These are phyloP conservation scores for Phoxinus phoxinus DNA, from an alignment of 2,113 vertebrate genomes.

Conservation along the genomic window DNA sequence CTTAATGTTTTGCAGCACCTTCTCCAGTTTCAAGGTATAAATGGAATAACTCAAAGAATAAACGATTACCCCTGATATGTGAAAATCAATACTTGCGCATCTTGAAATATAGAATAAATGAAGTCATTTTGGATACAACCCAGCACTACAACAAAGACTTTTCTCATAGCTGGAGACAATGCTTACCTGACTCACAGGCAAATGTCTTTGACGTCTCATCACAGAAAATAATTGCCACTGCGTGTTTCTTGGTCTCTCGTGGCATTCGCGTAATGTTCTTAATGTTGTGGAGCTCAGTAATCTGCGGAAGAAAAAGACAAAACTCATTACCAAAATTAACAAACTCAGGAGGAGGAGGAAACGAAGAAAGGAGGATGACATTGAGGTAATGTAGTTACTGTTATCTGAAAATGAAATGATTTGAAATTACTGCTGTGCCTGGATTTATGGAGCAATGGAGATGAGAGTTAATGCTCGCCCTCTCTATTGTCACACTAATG, in stretches of 20 bases:
- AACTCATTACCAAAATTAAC: slow-evolving; percentile 67
- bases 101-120: slow-evolving; percentile 60
- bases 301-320: slow-evolving; percentile 78
- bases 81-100: slow-evolving; percentile 55
- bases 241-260: slow-evolving; percentile 97
- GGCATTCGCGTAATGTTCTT: slow-evolving; percentile 98
- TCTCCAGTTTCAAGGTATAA: slow-evolving; percentile 65
- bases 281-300: slow-evolving; percentile 97
- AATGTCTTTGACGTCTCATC: slow-evolving; percentile 98
- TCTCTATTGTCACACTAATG: background rate
- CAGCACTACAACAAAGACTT: background rate
- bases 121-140: slow-evolving; percentile 49
- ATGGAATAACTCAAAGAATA: slow-evolving; percentile 62
- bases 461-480: background rate
- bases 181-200: slow-evolving; percentile 97
- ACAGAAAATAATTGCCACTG: slow-evolving; percentile 97
- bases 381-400: slow-evolving; percentile 23
- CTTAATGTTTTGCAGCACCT: slow-evolving; percentile 62
- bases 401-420: slow-evolving; percentile 41
- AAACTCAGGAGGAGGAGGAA: slow-evolving; percentile 53
- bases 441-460: background rate
- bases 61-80: slow-evolving; percentile 62
- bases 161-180: slow-evolving; percentile 50
- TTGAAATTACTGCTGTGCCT: slow-evolving; percentile 5
- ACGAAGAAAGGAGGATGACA: slow-evolving; percentile 7